Conservation (phyloP, 2,888 invertebrate species). For the Diaperis boleti region DNA sequence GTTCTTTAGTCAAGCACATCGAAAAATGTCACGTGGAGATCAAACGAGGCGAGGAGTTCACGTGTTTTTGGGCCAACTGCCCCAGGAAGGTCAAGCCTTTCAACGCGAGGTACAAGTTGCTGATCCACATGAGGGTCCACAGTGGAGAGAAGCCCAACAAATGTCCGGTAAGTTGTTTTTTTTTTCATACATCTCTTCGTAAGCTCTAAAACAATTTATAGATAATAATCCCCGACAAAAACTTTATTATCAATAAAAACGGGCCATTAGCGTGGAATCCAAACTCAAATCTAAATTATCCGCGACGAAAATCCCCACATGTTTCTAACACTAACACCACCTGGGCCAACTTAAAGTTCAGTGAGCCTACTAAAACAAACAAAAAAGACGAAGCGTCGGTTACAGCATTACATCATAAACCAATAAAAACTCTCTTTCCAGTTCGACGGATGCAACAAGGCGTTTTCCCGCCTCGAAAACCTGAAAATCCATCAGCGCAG, state of each 20-base stretch:
- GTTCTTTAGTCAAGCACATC: slow-evolving; percentile 84
- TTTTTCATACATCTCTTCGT: no score
- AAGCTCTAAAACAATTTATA: no score
- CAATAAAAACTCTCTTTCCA: slow-evolving; percentile 62
- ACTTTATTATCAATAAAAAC: no score
- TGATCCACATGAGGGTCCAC: slow-evolving; percentile 97
- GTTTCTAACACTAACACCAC: slow-evolving; percentile 47
- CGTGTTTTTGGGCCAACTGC: slow-evolving; percentile 95
- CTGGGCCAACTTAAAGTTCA: slow-evolving; percentile 51
- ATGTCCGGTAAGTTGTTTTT: slow-evolving; percentile 89
- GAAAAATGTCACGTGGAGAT: slow-evolving; percentile 90
- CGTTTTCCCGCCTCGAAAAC: slow-evolving; percentile 97
- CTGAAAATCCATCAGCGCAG: slow-evolving; percentile 97
- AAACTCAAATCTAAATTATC: background rate
- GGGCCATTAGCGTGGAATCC: background rate
- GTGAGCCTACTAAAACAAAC: slow-evolving; percentile 43
- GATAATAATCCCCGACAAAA: no score
- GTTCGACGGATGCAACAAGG: slow-evolving; percentile 95
- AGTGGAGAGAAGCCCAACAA: slow-evolving; percentile 98
- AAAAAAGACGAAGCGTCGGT: slow-evolving; percentile 36
- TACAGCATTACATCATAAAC: slow-evolving; percentile 26
- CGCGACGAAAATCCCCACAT: slow-evolving; percentile 21
- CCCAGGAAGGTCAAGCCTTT: slow-evolving; percentile 90
- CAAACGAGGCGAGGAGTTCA: slow-evolving; percentile 88
- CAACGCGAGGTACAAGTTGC: slow-evolving; percentile 96